Evolutionary conservation across 2,888 invertebrate species (phyloP), one percentile per base, ranked within the genome.

Genomic region (Rutpela maculata): DNA sequence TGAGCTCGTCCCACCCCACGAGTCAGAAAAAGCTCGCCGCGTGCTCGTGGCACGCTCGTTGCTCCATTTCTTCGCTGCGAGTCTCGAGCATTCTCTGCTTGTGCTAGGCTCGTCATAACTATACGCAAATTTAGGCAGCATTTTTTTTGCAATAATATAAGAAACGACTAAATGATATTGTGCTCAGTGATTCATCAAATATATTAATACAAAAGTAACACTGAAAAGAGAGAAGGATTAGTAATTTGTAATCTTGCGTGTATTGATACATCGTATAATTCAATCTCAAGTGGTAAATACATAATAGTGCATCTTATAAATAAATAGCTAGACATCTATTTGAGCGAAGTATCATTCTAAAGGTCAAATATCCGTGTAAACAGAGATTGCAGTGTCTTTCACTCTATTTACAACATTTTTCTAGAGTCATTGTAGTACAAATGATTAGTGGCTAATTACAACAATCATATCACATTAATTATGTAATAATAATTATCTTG

Each of bases 361-460:
- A 50, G 50, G 50, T 50, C 50, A n/a, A 4, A 5, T 15, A n/a
- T 50, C n/a, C 4, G 6, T n/a, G 12, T n/a, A 50, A n/a, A 50
- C 50, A 50, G 50, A 50, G 15, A 50, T 50, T 50, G n/a, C 17
- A n/a, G n/a, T 50, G 50, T 50, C 50, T 50, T 50, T 50, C 50
- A 50, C n/a, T 50, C 15, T 50, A 50, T 50, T 50, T 50, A 50
- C 50, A 38, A 38, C 38, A 50, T 50, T 50, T 50, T 50, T 50
- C 50, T n/a, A 6, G n/a, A 50, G 15, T 50, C 50, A 50, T 50
- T 50, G 50, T 50, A 50, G n/a, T 50, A 50, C 6, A 50, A 15
- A 6, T 6, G 50, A 50, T 50, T n/a, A 50, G 5, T 50, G 12
- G 50, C 6, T n/a, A 50, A 50, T 50, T 50, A 50, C 50, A 17